Percentiles rank a stretch among this genome's conserved stretches.
phyloP scores from a whole-genome alignment of 2,888 invertebrate species.

The Oscheius sp. region DNA sequence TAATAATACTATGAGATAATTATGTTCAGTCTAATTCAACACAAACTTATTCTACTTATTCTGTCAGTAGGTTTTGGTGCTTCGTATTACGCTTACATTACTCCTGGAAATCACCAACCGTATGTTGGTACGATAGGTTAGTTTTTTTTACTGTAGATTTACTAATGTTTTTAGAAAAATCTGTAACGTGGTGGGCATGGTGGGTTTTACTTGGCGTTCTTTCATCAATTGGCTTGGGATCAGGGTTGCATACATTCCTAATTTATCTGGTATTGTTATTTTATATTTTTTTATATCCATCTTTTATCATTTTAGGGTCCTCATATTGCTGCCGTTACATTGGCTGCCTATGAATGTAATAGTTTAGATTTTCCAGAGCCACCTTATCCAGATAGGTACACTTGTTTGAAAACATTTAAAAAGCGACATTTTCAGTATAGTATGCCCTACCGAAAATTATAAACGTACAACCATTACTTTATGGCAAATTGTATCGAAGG shows the following conservation, averaged over 20 bases:
- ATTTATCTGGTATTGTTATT: constrained; percentile 80
- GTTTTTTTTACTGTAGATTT: background rate
- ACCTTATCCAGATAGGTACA: constrained; percentile 89
- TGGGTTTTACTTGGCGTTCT: constrained; percentile 93
- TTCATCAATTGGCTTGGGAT: constrained; percentile 95
- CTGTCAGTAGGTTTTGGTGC: constrained; percentile 48
- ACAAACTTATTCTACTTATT: constrained; percentile 53
- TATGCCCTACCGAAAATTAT: constrained; percentile 79
- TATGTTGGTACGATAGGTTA: constrained; percentile 29
- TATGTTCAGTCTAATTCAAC: constrained; percentile 68
- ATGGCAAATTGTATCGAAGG: constrained; percentile 91
- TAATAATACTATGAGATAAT: background rate
- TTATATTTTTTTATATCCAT: background rate
- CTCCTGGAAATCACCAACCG: constrained; percentile 71
- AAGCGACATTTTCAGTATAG: constrained; percentile 79
- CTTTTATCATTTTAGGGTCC: constrained; percentile 78
- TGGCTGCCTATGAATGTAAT: constrained; percentile 97
- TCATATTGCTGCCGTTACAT: constrained; percentile 95
- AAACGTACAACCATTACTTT: constrained; percentile 78
- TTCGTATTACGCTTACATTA: constrained; percentile 67
- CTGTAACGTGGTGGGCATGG: constrained; percentile 30
- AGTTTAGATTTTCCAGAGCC: constrained; percentile 93
- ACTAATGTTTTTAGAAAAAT: constrained; percentile 11
- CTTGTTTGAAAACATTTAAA: too few species aligned
- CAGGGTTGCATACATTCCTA: constrained; percentile 97